Conservation (phyloP, 2,888 invertebrate genomes). For the Lagria hirta region DNA sequence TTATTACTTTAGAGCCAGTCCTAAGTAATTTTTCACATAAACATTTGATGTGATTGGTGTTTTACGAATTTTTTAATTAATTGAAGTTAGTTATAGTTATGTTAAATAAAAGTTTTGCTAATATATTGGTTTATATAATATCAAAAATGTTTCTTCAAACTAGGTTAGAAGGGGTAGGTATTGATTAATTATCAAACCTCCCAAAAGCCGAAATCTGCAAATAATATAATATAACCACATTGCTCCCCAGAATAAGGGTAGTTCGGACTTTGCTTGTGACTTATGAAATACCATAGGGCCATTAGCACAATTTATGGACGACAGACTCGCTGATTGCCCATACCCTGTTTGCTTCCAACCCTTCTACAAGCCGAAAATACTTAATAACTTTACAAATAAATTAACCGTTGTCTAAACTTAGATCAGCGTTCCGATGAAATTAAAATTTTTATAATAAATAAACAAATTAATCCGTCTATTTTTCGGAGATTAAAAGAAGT, state of each 20-base stretch:
- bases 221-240: conserved; percentile 8
- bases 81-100: no score
- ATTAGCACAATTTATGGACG: conserved; percentile 53
- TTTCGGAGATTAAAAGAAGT: conserved; percentile 5
- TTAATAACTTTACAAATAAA: conserved; percentile 29
- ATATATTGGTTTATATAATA: no score
- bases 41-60: no score
- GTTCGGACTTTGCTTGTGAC: conserved; percentile 31
- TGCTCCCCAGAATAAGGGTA: conserved; percentile 17
- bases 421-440: no score
- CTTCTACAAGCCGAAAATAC: conserved; percentile 25
- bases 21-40: no score
- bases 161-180: neutral
- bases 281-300: conserved; percentile 55
- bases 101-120: no score
- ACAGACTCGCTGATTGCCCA: conserved; percentile 45
- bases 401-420: conserved; percentile 25
- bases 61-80: no score
- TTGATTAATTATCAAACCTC: neutral
- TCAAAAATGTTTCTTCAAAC: neutral
- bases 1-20: no score
- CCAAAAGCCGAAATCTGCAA: conserved; percentile 12
- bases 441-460: conserved; percentile 5
- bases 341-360: conserved; percentile 29
- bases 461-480: conserved; percentile 3